These are phyloP conservation scores for Enteromius treurensis DNA, from an alignment of 2,797 vertebrate genomes.

Conservation along the genomic window DNA sequence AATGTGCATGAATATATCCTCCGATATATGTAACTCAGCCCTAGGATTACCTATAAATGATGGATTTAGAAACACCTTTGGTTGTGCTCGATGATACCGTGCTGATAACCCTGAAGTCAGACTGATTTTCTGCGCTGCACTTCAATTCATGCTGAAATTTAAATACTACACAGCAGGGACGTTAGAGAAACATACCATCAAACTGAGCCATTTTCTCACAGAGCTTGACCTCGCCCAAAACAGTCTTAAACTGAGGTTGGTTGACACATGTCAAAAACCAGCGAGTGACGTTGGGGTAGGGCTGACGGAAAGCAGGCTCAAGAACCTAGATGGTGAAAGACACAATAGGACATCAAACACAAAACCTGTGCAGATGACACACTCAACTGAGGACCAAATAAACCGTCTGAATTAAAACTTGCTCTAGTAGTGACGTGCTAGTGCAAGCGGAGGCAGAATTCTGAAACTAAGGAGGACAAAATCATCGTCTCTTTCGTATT, in stretches of 20 bases:
- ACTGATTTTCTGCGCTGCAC: not conserved
- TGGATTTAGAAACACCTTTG: not conserved
- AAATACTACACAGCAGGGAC: not conserved
- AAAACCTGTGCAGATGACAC: not conserved
- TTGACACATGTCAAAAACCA: constrained; percentile 93
- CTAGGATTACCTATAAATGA: not conserved
- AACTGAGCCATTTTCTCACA: constrained; percentile 97
- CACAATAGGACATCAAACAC: not conserved
- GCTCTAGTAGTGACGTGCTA: too few species aligned
- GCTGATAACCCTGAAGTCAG: not conserved
- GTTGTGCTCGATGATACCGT: not conserved
- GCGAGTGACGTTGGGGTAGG: constrained; percentile 85
- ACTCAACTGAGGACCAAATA: not conserved
- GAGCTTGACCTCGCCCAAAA: constrained; percentile 89
- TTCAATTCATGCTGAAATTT: not conserved
- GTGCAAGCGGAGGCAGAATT: too few species aligned
- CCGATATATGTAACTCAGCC: too few species aligned
- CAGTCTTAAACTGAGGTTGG: constrained; percentile 89
- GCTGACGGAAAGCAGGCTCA: constrained; percentile 90
- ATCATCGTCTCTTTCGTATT: too few species aligned
- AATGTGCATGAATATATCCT: too few species aligned
- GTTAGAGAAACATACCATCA: constrained; percentile 79
- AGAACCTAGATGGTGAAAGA: constrained; percentile 78
- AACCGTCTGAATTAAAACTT: not conserved
- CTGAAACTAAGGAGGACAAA: too few species aligned